Evolutionary conservation across 2,113 vertebrate genomes (phyloP).

Genomic region (Hydropotes inermis): DNA sequence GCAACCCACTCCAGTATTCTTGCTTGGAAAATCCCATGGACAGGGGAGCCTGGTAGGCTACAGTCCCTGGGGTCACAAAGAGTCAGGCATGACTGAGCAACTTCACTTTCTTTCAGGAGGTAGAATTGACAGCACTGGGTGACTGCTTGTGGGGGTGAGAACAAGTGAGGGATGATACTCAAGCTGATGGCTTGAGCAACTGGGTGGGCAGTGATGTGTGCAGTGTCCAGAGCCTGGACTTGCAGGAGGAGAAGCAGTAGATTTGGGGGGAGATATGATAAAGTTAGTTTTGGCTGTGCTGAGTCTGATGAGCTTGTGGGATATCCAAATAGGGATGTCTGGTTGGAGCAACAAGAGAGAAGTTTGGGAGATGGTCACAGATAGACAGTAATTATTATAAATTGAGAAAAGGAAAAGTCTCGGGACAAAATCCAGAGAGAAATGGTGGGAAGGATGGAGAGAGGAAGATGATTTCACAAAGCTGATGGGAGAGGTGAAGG

Average conservation of each 20-base stretch:
- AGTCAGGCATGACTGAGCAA: rapidly evolving
- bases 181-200: not conserved
- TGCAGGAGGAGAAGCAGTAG: not conserved
- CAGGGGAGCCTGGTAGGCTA: not conserved
- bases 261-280: not conserved
- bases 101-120: not conserved
- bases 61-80: not conserved
- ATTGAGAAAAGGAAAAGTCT: not conserved
- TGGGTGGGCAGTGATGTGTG: not conserved
- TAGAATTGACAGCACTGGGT: not conserved
- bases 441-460: not conserved
- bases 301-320: not conserved
- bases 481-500: not conserved
- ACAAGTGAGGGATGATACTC: not conserved
- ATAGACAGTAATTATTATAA: not conserved
- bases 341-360: not conserved
- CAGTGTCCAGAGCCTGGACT: not conserved
- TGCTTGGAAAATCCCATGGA: not conserved
- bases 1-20: not conserved
- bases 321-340: not conserved
- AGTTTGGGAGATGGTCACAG: not conserved
- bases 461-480: not conserved
- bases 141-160: not conserved
- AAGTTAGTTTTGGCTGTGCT: not conserved
- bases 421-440: not conserved